Evolutionary conservation across 2,113 vertebrate genomes (phyloP).

Genomic region (Bubo blakistoni): DNA sequence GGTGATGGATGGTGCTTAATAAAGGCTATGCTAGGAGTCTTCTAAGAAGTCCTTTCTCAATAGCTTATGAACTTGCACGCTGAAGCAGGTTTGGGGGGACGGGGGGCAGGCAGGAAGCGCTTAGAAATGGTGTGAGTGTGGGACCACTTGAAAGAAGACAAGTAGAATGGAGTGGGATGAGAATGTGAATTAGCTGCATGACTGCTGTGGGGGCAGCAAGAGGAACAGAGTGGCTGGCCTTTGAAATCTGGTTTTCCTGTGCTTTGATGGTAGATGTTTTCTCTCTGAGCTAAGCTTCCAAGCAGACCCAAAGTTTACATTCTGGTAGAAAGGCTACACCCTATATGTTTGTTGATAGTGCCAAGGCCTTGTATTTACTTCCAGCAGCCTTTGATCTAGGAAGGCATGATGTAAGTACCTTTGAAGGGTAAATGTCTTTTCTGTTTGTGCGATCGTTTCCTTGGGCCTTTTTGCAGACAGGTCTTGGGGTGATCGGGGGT

Average conservation of each 20-base stretch:
- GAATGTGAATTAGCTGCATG: neutral
- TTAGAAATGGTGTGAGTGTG: neutral
- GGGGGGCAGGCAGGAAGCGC: neutral
- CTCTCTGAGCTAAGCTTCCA: neutral
- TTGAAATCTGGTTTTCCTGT: neutral
- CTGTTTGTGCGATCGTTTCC: neutral
- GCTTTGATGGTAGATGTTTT: neutral
- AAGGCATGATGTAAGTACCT: neutral
- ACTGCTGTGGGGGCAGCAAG: neutral
- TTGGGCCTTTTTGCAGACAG: neutral
- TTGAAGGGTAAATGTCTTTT: neutral
- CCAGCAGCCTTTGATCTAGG: neutral
- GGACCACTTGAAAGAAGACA: neutral
- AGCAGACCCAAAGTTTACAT: neutral
- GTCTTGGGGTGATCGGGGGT: neutral
- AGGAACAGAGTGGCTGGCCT: neutral
- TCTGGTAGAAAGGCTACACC: neutral
- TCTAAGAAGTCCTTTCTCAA: neutral
- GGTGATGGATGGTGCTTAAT: neutral
- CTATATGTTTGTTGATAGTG: neutral
- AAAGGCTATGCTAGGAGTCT: neutral
- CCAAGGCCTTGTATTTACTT: neutral
- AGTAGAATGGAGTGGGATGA: neutral
- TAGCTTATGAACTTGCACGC: neutral
- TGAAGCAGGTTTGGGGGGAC: neutral